Conservation (phyloP, 1,140 invertebrate species). For the Calycopis cecrops region DNA sequence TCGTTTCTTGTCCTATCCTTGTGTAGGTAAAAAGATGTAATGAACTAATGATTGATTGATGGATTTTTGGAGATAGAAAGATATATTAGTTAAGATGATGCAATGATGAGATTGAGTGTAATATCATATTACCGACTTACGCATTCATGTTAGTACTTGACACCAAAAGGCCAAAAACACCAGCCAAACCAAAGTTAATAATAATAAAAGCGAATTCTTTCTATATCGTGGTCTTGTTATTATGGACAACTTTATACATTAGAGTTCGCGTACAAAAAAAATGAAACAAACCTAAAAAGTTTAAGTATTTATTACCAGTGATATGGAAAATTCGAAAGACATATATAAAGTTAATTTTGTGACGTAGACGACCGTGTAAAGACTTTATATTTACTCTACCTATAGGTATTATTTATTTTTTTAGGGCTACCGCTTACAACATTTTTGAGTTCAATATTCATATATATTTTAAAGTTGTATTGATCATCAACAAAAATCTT, state of each 20-base stretch:
- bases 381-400: constrained; percentile 10
- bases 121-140: no score
- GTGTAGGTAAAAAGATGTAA: no score
- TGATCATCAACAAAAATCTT: no score
- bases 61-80: no score
- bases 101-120: no score
- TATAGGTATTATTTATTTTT: neutral
- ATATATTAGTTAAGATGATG: no score
- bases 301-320: constrained; percentile 30
- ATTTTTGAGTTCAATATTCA: neutral
- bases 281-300: constrained; percentile 4
- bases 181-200: no score
- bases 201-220: no score
- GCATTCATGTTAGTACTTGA: no score
- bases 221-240: neutral
- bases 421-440: constrained; percentile 2
- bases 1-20: no score
- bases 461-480: neutral
- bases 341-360: constrained; percentile 26
- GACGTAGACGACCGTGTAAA: constrained; percentile 4
- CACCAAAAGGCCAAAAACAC: no score
- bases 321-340: constrained; percentile 50
- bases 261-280: constrained; percentile 7
- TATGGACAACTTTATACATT: constrained; percentile 2
- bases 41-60: no score